These are phyloP conservation scores for Biston stratarius DNA, from an alignment of 2,888 invertebrate genomes.

Conservation along the genomic window DNA sequence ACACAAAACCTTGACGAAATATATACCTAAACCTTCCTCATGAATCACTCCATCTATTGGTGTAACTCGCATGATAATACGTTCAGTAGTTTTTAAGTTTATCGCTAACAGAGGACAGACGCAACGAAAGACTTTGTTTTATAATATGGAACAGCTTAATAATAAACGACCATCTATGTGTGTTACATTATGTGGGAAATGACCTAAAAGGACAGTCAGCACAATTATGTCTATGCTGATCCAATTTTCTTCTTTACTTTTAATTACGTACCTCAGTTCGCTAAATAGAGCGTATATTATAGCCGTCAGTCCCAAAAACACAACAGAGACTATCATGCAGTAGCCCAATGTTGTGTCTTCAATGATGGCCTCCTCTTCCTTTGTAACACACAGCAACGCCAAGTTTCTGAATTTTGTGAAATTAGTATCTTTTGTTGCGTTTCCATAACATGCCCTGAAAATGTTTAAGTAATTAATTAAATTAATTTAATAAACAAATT, in stretches of 20 bases:
- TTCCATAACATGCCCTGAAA: constrained; percentile 67
- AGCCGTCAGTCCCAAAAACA: constrained; percentile 66
- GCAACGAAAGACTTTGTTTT: too few relatives aligned
- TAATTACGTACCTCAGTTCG: constrained; percentile 64
- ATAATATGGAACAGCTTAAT: too few relatives aligned
- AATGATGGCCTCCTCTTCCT: constrained; percentile 49
- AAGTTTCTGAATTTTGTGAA: constrained; percentile 38
- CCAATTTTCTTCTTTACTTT: not conserved
- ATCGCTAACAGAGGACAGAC: too few relatives aligned
- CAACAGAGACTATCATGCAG: constrained; percentile 67
- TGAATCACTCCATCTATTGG: too few relatives aligned
- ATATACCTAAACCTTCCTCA: too few relatives aligned
- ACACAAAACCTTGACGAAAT: too few relatives aligned
- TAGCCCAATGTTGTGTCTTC: constrained; percentile 61
- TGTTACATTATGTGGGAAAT: too few relatives aligned
- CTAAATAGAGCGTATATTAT: constrained; percentile 63
- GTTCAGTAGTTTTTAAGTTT: too few relatives aligned
- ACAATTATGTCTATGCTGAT: too few relatives aligned
- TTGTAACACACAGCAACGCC: constrained; percentile 52
- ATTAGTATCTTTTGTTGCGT: constrained; percentile 48
- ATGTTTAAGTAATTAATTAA: not conserved
- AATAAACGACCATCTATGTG: too few relatives aligned
- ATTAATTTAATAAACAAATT: not conserved
- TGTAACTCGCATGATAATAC: too few relatives aligned
- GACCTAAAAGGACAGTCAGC: too few relatives aligned